Base-by-base conservation (phyloP, 2,797 vertebrate genomes). In the Xenopus petersii region DNA sequence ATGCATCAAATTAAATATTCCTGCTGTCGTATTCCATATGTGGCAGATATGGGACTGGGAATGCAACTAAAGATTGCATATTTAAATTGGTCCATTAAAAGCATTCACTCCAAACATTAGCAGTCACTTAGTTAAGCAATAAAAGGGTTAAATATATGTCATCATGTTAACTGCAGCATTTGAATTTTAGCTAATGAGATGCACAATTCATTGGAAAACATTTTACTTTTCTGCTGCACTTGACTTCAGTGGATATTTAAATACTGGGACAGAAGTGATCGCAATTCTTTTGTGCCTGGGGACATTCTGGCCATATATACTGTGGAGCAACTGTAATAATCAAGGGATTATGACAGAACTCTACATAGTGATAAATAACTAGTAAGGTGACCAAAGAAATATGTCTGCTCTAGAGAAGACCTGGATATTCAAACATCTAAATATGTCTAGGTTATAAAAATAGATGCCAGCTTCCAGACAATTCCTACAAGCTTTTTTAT, bases 271-370 rank as follows among this genome's bases (percentile, higher is more conserved):
- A 74, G 66, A 66, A 74, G 55, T 74, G 77, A 65, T 74, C 71
- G 77, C 77, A 79, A 79, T 79, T 79, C 71, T 70, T 74, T 79
- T 79, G 74, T 47, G 77, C 77, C 77, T 79, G 71, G 62, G 77
- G 77, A 70, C 77, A 79, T 74, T 79, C 77, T 74, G 77, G 74
- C 77, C 71, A 79, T 79, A 79, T 74, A 79, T 74, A 79, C 70
- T 74, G 77, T 79, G 74, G 67, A 71, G 66, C 77, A 79, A 79
- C 71, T 74, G 71, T 79, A 79, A 79, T 79, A 79, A 79, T 79
- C 77, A 79, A 74, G 61, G 71, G 71, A 79, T 79, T 79, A 79
- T 70, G 71, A 79, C 71, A 74, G 77, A 67, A 42, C 54, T 70
- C 77, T 70, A 66, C 71, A 70, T 71, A 73, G 64, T 74, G 71